Evolutionary conservation across 2,797 vertebrate species (phyloP).

Genomic region (Hydrophis major): DNA sequence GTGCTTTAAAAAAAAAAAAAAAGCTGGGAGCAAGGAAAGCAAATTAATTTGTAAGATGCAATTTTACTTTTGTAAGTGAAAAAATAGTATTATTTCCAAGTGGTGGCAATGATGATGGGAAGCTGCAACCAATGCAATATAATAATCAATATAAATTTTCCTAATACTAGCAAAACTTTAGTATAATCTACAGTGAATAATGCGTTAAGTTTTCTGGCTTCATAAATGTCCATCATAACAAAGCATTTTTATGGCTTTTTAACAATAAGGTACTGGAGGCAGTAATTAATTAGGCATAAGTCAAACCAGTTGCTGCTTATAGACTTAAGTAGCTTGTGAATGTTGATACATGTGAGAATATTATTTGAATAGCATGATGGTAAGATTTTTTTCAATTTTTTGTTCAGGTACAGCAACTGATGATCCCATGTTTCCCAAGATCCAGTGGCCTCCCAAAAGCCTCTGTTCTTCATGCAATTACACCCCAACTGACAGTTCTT

Average conservation of each 20-base stretch:
- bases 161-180: background rate
- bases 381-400: background rate
- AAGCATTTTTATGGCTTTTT: background rate
- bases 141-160: background rate
- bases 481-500: constrained; percentile 40
- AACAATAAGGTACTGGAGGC: background rate
- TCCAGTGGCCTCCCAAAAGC: constrained; percentile 85
- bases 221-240: background rate
- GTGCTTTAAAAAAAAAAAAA: background rate
- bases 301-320: background rate
- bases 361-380: background rate
- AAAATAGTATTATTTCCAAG: background rate
- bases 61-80: background rate
- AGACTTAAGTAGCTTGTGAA: background rate
- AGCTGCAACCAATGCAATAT: background rate
- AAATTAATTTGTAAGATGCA: background rate
- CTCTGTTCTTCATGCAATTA: constrained; percentile 81
- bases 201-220: background rate
- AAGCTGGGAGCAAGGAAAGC: background rate
- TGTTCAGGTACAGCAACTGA: constrained; percentile 81
- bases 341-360: background rate
- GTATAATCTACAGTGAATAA: background rate
- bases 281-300: background rate
- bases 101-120: no score
- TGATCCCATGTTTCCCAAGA: constrained; percentile 89